These are phyloP conservation scores for Condylura cristata DNA, from an alignment of 2,113 vertebrate genomes.

Conservation along the genomic window DNA sequence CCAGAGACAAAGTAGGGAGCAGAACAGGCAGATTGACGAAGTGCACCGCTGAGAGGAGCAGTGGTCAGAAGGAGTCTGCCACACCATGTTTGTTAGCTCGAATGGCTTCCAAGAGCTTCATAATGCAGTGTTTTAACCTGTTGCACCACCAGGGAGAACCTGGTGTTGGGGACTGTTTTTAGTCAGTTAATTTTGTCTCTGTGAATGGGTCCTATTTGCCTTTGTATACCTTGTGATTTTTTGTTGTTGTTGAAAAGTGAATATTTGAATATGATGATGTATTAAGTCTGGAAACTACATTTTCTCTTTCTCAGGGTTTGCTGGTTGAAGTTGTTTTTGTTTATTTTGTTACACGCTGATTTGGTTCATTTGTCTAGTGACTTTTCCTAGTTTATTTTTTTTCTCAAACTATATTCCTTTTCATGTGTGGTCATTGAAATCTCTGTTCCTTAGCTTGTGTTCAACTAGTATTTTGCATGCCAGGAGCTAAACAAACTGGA, in stretches of 20 bases:
- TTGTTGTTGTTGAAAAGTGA: constrained; percentile 37
- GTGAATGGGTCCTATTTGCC: not conserved
- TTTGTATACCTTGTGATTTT: not conserved
- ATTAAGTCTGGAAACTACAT: not conserved
- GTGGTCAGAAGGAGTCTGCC: no score
- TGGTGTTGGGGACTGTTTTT: not conserved
- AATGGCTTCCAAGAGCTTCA: no score
- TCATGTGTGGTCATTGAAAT: not conserved
- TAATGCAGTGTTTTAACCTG: no score
- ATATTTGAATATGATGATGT: constrained; percentile 24
- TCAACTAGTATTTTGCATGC: not conserved
- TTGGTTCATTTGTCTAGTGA: not conserved
- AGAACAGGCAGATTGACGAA: no score
- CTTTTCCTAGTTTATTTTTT: not conserved
- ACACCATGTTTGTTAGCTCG: no score
- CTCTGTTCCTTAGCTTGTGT: constrained; percentile 6
- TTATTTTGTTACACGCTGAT: not conserved
- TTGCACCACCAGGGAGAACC: no score
- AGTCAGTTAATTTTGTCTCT: not conserved
- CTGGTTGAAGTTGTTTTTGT: not conserved
- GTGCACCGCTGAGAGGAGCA: no score
- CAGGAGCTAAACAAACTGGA: not conserved
- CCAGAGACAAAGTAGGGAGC: no score
- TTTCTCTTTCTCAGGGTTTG: not conserved
- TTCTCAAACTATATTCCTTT: not conserved